Evolutionary conservation across 2,113 vertebrate genomes (phyloP), one percentile per base, ranked within the genome.

Genomic region (Neopipo cinnamomea): DNA sequence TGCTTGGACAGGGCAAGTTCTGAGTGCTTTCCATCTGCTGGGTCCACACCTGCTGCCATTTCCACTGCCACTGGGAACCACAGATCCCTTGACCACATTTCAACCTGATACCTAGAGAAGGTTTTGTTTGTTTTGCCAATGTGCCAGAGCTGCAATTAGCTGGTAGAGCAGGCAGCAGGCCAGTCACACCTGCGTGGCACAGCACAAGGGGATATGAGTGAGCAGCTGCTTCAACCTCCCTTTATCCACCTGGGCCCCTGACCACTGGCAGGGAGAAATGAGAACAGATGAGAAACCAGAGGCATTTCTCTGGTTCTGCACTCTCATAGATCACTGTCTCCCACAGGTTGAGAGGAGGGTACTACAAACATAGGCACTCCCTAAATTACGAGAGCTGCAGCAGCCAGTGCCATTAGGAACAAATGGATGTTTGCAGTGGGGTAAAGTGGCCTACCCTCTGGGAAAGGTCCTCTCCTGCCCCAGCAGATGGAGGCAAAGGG

Each of bases 321-420:
- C 47, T 53, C 56, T 19, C 58, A 37, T 30, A 68, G 25, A 18
- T 14, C 62, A 50, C 33, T 5, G 41, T 41, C 22, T 74, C n/a
- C 22, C 39, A 58, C 28, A 33, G 46, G 5, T 31, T 0, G 0
- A 63, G 21, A 65, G 30, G 4, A 76, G 21, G 18, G n/a, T 22
- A 28, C 50, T 17, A 52, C 81, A 44, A 74, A 66, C 59, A 80
- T 0, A 81, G 50, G 37, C 55, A 77, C 6, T 16, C 52, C 42
- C 39, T 31, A 13, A 39, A 67, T 23, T 12, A 35, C 0, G 0
- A 77, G 12, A 35, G 52, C 35, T 3, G 1, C 11, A 39, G 55
- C 35, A 84, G 35, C 5, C 19, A 15, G 14, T 20, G 21, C 23
- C 65, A 37, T 9, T 39, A 41, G 33, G 47, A 31, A 85, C 35